These are phyloP conservation scores for Urechis unicinctus DNA, from an alignment of 2,888 invertebrate species.

Conservation along the genomic window DNA sequence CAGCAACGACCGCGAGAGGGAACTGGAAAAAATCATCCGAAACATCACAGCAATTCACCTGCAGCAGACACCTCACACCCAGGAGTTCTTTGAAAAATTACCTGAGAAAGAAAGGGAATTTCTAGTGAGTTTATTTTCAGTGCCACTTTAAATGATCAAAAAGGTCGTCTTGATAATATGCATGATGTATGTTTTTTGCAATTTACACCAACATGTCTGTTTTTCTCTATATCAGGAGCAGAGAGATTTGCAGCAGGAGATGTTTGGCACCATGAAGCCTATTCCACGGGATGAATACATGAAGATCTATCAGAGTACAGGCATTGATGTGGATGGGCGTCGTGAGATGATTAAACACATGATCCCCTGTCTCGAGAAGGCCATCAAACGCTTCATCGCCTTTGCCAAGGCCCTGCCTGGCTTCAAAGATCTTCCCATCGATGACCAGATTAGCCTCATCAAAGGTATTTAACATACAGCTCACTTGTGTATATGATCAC, in stretches of 20 bases:
- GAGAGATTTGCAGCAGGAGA: constrained; percentile 24
- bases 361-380: constrained; percentile 33
- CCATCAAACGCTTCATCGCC: constrained; percentile 33
- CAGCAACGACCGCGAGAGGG: neutral
- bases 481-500: neutral
- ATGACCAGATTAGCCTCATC: constrained; percentile 40
- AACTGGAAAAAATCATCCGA: constrained; percentile 18
- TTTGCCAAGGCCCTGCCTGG: constrained; percentile 44
- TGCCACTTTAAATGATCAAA: no score
- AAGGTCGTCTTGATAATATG: no score
- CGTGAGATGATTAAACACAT: constrained; percentile 28
- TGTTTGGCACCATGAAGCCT: constrained; percentile 36
- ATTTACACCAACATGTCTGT: no score
- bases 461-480: constrained; percentile 34
- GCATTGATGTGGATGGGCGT: constrained; percentile 43
- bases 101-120: constrained; percentile 21
- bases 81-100: constrained; percentile 23
- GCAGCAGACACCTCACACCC: constrained; percentile 23
- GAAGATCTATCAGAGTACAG: constrained; percentile 39
- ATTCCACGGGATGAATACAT: constrained; percentile 35
- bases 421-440: constrained; percentile 33
- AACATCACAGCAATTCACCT: constrained; percentile 15
- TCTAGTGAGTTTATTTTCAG: constrained; percentile 15
- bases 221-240: no score
- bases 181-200: no score